phyloP scores from a whole-genome alignment of 2,113 vertebrate species.

The Anthoscopus minutus region DNA sequence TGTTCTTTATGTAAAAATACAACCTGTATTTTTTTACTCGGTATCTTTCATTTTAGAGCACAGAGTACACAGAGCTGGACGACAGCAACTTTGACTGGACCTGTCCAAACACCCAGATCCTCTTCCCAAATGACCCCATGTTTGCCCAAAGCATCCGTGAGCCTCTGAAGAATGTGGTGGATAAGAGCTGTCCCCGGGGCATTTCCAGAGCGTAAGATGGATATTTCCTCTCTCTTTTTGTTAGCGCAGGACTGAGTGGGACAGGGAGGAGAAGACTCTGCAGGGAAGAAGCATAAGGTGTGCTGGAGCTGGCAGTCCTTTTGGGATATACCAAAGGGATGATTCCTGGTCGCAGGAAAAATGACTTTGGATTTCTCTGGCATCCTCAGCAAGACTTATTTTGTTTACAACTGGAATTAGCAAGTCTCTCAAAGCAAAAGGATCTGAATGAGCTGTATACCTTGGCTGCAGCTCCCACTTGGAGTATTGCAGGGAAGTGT shows the following conservation, averaged over 20 bases:
- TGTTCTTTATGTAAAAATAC: neutral
- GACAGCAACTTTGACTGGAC: conserved; percentile 98
- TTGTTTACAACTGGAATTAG: neutral
- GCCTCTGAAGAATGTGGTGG: conserved; percentile 93
- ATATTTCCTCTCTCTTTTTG: neutral
- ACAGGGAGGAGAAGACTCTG: neutral
- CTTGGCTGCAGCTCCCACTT: neutral
- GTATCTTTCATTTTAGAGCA: conserved; percentile 60
- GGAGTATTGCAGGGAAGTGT: neutral
- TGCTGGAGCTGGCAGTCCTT: neutral
- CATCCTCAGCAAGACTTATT: neutral
- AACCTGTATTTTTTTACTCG: neutral
- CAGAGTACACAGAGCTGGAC: conserved; percentile 84
- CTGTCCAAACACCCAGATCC: conserved; percentile 94
- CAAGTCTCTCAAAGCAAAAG: neutral
- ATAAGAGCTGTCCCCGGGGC: conserved; percentile 91
- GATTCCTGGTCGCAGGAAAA: neutral
- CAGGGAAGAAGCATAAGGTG: neutral
- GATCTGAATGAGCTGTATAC: neutral
- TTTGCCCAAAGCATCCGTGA: conserved; percentile 91
- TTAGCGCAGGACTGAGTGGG: neutral
- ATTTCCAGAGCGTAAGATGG: conserved; percentile 73
- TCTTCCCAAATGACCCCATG: conserved; percentile 91
- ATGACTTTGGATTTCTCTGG: neutral
- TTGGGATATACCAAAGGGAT: neutral